Conservation (phyloP, 2,113 vertebrate species). For the Sialia sialis region DNA sequence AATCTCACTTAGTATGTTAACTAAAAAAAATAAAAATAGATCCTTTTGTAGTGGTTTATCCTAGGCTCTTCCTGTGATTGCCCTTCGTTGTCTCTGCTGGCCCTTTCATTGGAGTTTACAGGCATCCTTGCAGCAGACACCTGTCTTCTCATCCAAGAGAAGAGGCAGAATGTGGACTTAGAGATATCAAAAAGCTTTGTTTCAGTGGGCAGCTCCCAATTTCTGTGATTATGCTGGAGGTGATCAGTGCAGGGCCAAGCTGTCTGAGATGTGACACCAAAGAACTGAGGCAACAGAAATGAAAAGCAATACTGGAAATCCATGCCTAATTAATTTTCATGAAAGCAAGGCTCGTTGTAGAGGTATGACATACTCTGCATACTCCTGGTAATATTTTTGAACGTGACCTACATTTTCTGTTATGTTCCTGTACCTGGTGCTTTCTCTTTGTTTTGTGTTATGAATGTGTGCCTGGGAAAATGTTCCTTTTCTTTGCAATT, state of each 20-base stretch:
- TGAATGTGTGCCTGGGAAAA: not conserved
- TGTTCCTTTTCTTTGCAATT: not conserved
- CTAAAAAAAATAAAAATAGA: not conserved
- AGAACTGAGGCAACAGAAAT: not conserved
- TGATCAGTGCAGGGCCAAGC: not conserved
- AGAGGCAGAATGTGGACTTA: not conserved
- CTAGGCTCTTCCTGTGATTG: not conserved
- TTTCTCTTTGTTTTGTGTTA: not conserved
- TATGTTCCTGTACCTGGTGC: not conserved
- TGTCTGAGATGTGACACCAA: not conserved
- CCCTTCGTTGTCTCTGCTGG: not conserved
- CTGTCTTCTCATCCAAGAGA: not conserved
- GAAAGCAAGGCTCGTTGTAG: not conserved
- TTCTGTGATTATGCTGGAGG: rapidly evolving
- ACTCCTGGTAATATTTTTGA: not conserved
- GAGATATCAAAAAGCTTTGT: not conserved
- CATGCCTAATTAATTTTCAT: not conserved
- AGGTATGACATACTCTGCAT: not conserved
- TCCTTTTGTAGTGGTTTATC: not conserved
- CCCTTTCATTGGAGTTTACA: not conserved
- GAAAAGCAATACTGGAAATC: not conserved
- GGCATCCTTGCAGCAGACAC: not conserved
- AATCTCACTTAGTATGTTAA: not conserved
- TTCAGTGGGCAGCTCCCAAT: not conserved
- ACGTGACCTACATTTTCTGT: not conserved